Percentiles rank a stretch among this genome's conserved stretches.
Evolutionary conservation across 2,113 vertebrate species (phyloP).

Genomic region (Elgaria multicarinata): DNA sequence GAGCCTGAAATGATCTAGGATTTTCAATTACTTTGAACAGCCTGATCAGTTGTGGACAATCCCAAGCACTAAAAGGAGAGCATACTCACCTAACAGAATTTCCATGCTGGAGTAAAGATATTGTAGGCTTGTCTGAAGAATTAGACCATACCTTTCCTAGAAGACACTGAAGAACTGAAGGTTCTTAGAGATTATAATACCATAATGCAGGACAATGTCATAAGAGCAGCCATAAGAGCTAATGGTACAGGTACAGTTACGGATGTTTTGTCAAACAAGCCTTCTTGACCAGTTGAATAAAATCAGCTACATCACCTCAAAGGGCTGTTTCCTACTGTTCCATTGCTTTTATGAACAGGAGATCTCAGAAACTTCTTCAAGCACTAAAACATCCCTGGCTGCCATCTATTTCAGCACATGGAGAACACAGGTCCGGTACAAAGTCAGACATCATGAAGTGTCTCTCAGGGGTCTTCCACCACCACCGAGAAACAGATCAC

Average conservation of each 20-base stretch:
- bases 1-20: not conserved
- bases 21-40: not conserved
- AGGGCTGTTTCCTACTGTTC: not conserved
- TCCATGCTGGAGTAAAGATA: not conserved
- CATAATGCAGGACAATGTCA: not conserved
- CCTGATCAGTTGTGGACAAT: not conserved
- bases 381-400: not conserved
- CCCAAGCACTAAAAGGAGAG: not conserved
- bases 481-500: not conserved
- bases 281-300: not conserved
- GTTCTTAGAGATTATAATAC: not conserved
- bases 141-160: not conserved
- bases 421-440: not conserved
- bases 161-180: not conserved
- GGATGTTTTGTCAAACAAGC: not conserved
- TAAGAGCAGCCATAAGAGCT: not conserved
- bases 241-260: not conserved
- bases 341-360: not conserved
- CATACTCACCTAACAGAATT: not conserved
- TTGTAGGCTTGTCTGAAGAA: not conserved
- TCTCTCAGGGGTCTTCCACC: not conserved
- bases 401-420: not conserved
- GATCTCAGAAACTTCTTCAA: not conserved
- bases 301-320: not conserved
- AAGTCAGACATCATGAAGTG: not conserved